Conservation (phyloP, 2,113 vertebrate genomes). For the Mormyrus iriodes region DNA sequence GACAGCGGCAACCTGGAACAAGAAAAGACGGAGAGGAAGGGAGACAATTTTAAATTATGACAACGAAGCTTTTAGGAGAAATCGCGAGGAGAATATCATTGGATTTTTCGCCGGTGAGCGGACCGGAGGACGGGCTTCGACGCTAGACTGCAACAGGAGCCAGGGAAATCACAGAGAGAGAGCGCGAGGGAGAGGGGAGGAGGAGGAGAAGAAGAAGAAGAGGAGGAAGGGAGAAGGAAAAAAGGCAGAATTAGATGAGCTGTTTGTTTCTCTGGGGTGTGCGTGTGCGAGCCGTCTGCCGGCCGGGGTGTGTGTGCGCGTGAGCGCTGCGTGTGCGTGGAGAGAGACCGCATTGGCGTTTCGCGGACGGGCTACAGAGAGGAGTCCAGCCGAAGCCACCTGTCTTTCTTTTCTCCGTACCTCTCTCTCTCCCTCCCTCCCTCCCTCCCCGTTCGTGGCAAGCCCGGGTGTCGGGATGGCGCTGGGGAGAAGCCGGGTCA, state of each 20-base stretch:
- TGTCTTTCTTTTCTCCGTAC: slow-evolving; percentile 10
- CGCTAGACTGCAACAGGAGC: slow-evolving; percentile 24
- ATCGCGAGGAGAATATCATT: slow-evolving; percentile 6
- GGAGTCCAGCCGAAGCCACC: slow-evolving; percentile 16
- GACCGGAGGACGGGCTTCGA: slow-evolving; percentile 23
- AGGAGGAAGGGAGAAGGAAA: neutral
- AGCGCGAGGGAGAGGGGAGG: neutral
- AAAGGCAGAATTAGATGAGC: slow-evolving; percentile 18
- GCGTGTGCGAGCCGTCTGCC: slow-evolving; percentile 13
- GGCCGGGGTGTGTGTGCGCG: slow-evolving; percentile 22
- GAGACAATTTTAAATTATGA: slow-evolving; percentile 16
- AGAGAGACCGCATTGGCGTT: slow-evolving; percentile 40
- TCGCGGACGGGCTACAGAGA: slow-evolving; percentile 18
- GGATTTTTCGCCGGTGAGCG: slow-evolving; percentile 23
- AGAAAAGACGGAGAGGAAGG: slow-evolving; percentile 16
- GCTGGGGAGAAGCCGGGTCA: slow-evolving; percentile 3
- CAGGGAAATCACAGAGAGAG: slow-evolving; percentile 21
- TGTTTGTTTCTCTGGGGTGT: slow-evolving; percentile 30
- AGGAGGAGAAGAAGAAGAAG: neutral
- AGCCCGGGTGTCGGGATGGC: slow-evolving; percentile 27
- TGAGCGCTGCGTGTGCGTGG: slow-evolving; percentile 19
- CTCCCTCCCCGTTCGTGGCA: slow-evolving; percentile 15
- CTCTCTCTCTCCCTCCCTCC: slow-evolving; percentile 23
- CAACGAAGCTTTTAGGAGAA: slow-evolving; percentile 12
- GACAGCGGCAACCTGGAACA: slow-evolving; percentile 28